Conservation (phyloP, 2,113 vertebrate species). For the Aplodontia rufa region DNA sequence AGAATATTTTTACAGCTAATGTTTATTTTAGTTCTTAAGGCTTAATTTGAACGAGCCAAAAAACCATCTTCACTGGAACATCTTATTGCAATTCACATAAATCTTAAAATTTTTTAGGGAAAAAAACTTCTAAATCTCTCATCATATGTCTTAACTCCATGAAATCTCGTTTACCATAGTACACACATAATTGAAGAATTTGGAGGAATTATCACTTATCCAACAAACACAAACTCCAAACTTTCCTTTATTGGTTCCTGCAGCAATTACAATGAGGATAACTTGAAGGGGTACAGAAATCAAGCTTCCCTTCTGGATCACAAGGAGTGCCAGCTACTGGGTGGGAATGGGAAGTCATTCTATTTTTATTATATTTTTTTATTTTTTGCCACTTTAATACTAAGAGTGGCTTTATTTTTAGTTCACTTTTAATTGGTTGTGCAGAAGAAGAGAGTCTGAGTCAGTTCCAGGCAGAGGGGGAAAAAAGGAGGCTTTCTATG, state of each 20-base stretch:
- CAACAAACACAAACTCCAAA: conserved; percentile 5
- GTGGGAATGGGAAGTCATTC: neutral
- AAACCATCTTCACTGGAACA: neutral
- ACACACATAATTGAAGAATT: conserved; percentile 35
- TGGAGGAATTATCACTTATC: neutral
- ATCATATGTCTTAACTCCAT: neutral
- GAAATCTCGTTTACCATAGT: neutral
- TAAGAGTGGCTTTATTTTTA: conserved; percentile 59
- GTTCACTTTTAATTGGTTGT: conserved; percentile 35
- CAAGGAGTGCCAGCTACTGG: neutral
- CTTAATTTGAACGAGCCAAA: conserved; percentile 36
- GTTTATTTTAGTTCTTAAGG: conserved; percentile 54
- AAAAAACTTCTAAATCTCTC: conserved; percentile 7
- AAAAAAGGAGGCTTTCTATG: neutral
- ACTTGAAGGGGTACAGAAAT: conserved; percentile 9
- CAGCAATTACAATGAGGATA: conserved; percentile 8
- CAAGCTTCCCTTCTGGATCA: conserved; percentile 3
- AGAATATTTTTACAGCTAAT: neutral
- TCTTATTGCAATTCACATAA: conserved; percentile 45
- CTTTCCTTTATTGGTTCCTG: neutral
- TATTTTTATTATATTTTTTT: conserved; percentile 64
- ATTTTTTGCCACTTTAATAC: conserved; percentile 45
- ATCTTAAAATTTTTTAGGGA: neutral
- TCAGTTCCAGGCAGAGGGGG: neutral
- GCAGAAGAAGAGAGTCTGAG: neutral